phyloP scores from a whole-genome alignment of 2,888 invertebrate genomes.

The Drosophila buzzatii region DNA sequence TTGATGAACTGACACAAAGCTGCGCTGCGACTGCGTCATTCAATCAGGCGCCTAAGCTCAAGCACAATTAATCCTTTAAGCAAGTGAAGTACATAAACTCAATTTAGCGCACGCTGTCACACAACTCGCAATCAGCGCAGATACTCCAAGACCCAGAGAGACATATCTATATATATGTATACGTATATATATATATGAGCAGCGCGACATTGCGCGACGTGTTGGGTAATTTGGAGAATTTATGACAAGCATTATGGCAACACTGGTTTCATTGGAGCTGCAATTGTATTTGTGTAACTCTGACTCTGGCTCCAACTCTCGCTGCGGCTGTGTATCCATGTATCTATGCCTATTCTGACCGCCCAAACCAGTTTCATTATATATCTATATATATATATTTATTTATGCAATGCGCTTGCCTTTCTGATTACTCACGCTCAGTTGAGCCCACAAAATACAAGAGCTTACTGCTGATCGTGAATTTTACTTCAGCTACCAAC shows the following conservation, averaged over 20 bases:
- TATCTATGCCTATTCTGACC: constrained; percentile 55
- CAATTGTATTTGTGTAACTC: constrained; percentile 23
- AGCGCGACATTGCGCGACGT: constrained; percentile 55
- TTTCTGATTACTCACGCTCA: constrained; percentile 81
- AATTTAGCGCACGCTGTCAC: constrained; percentile 75
- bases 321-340: constrained; percentile 8
- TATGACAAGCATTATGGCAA: constrained; percentile 80
- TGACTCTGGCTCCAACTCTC: neutral
- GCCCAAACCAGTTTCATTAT: constrained; percentile 77
- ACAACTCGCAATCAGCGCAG: constrained; percentile 77
- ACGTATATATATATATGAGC: constrained; percentile 18
- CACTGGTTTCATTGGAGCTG: constrained; percentile 59
- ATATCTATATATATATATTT: constrained; percentile 15
- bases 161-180: constrained; percentile 39
- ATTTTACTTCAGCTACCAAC: constrained; percentile 50
- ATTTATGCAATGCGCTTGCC: constrained; percentile 81
- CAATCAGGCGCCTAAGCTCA: constrained; percentile 39
- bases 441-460: constrained; percentile 53
- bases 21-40: constrained; percentile 51
- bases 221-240: constrained; percentile 82
- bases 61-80: constrained; percentile 69
- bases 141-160: constrained; percentile 26
- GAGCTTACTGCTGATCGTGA: constrained; percentile 68
- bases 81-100: constrained; percentile 69
- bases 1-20: constrained; percentile 54